Evolutionary conservation across 1,140 invertebrate species (phyloP).

Genomic region (Sarcophaga bullata): DNA sequence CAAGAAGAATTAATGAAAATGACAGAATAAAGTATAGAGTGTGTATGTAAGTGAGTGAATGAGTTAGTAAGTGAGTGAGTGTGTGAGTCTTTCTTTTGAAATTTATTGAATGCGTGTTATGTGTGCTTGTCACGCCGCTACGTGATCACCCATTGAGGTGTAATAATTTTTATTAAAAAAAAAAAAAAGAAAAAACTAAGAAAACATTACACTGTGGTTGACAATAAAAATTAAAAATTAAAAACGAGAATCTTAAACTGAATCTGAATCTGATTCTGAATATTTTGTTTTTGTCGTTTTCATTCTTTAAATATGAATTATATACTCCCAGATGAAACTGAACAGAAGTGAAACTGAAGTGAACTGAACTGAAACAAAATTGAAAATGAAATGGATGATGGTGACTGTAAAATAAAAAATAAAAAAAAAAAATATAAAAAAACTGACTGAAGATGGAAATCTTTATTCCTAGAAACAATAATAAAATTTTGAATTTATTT

Average conservation of each 20-base stretch:
- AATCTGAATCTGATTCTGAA: too few relatives aligned
- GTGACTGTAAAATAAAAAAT: too few relatives aligned
- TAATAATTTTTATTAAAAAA: constrained; percentile 48
- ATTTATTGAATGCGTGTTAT: constrained; percentile 46
- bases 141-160: constrained; percentile 47
- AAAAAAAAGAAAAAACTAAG: background rate
- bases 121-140: constrained; percentile 46
- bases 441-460: background rate
- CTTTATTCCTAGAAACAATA: constrained; percentile 15
- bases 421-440: too few relatives aligned
- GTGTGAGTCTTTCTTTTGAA: constrained; percentile 35
- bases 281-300: too few relatives aligned
- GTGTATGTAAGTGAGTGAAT: background rate
- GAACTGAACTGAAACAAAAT: background rate
- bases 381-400: background rate
- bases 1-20: constrained; percentile 12
- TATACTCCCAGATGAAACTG: too few relatives aligned
- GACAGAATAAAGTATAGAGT: background rate
- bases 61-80: background rate
- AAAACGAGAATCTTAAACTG: background rate
- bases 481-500: constrained; percentile 1
- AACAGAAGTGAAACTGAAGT: too few relatives aligned
- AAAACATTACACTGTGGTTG: background rate
- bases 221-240: background rate
- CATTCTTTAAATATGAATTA: too few relatives aligned